Evolutionary conservation across 2,888 invertebrate species (phyloP), one percentile per base, ranked within the genome.

Genomic region (Ceramica pisi): DNA sequence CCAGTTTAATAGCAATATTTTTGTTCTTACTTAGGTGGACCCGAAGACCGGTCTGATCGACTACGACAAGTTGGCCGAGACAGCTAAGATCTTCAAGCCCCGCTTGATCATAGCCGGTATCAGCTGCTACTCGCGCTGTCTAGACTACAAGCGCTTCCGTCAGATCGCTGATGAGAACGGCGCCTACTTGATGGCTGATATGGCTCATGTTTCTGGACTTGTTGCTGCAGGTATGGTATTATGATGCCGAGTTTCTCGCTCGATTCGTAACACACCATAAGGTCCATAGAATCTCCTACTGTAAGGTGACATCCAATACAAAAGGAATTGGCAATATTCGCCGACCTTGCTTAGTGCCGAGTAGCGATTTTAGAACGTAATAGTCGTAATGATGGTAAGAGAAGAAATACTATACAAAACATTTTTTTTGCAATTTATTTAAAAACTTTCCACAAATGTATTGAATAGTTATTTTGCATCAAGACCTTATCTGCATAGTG

Each of bases 131-230:
- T 98, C 99, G 0, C 97, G 99, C 60, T 97, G 98, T 83, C 96
- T 99, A 80, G 99, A 99, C 94, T 99, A 99, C 92, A 97, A 98
- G 86, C 96, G 98, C 16, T 99, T 99, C 96, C 96, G 98, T 31
- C 96, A 98, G 92, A 98, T 98, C 65, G 97, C 98, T 48, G 97
- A 99, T 88, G 97, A 98, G 73, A 98, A 97, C 83, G 98, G 98
- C 48, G 98, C 99, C 0, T 98, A 98, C 88, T 93, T 99, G 64
- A 97, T 99, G 96, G 98, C 98, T 21, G 99, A 99, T 92, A 99
- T 99, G 99, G 98, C 99, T 1, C 99, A 99, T 91, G 97, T 99
- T 64, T 98, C 99, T 51, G 99, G 99, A 48, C 96, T 99, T 59
- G 98, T 99, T 23, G 98, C 99, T 74, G 98, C 99, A 85, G 98